Evolutionary conservation across 2,113 vertebrate genomes (phyloP), one percentile per base, ranked within the genome.

Genomic region (Pipa parva): DNA sequence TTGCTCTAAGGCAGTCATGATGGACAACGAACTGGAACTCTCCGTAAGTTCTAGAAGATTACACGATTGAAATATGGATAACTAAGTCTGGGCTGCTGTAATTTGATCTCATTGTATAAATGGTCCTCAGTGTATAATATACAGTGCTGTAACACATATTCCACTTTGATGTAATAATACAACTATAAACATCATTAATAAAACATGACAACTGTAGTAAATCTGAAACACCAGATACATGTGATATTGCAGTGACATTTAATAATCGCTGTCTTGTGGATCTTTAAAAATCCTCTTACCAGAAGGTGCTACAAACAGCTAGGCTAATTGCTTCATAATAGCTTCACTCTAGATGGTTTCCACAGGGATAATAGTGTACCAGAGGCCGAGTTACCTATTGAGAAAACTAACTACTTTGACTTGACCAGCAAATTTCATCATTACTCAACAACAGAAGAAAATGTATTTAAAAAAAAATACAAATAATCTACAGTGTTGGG

Each of bases 291-390:
- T 68, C 31, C 22, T 49, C 29, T 51, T 48, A 25, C 22, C 17
- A 20, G 27, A 68, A 59, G 48, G 56, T 59, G 42, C 27, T 24
- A n/a, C 28, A 31, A 50, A 57, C 42, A 59, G 64, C 45, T 25
- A 49, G 55, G 46, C 46, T 68, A 59, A 68, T 59, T 68, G 56
- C 33, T 59, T 31, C 37, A 24, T 51, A 68, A 68, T 59, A 25
- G 31, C 21, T 39, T 50, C 24, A 39, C 56, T 59, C 22, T 12
- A 28, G 28, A 59, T 26, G 28, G 20, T 37, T 59, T 59, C 55
- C 55, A 59, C 64, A 58, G 54, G 28, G 55, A 67, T 67, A 59
- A 67, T 50, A 67, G 64, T 36, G 21, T 45, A 37, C 46, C 28
- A 59, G n/a, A 58, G 56, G 36, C n/a, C 29, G 20, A 9, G 49